These are phyloP conservation scores for Thrips palmi DNA, from an alignment of 1,140 invertebrate genomes.

Conservation along the genomic window DNA sequence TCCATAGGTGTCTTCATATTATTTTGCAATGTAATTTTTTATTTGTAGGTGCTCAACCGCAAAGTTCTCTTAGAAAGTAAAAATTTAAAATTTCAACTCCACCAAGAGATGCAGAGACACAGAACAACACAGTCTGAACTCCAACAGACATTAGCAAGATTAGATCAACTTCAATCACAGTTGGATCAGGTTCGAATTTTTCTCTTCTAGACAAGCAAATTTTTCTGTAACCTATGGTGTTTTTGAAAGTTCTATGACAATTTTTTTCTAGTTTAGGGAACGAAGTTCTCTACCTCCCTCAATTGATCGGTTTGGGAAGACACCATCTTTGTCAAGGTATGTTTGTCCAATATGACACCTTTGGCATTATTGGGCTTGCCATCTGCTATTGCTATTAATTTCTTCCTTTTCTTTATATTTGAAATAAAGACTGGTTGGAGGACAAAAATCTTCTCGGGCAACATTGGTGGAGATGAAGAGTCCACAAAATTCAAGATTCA, in stretches of 20 bases:
- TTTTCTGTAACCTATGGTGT: background rate
- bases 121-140: constrained; percentile 48
- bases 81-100: constrained; percentile 47
- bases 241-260: background rate
- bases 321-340: no score
- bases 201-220: no score
- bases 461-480: no score
- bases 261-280: constrained; percentile 11
- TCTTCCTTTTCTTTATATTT: no score
- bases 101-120: constrained; percentile 42
- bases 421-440: no score
- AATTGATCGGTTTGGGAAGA: no score
- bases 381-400: no score
- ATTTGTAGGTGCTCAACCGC: constrained; percentile 32
- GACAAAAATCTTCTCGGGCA: no score
- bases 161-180: constrained; percentile 31
- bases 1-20: background rate
- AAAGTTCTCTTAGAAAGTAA: constrained; percentile 48
- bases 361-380: no score
- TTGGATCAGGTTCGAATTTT: constrained; percentile 27
- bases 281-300: no score
- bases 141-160: constrained; percentile 36
- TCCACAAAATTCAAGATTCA: no score
- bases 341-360: no score
- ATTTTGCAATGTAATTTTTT: constrained; percentile 3